Base-by-base conservation (phyloP, 2,888 invertebrate species). In the Drosophila mimica region DNA sequence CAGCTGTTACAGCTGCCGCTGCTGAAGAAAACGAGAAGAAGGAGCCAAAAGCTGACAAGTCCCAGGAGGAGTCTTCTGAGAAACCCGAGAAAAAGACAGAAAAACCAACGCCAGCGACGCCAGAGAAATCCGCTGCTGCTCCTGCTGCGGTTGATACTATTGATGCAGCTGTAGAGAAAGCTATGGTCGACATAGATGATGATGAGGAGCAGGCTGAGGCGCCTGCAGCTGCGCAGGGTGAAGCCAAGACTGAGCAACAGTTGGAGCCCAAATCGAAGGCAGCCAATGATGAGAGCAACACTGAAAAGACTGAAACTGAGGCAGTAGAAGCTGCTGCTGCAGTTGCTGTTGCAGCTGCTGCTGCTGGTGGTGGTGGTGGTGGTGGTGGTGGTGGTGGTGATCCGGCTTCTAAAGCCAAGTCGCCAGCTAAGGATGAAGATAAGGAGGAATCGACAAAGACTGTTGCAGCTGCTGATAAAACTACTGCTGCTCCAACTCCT, bases 231-330 rank as follows among this genome's bases (percentile, higher is more conserved):
- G 17, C 25, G 25, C 25, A 25, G 13, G 78, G 51, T 25, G 64
- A 51, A 38, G 40, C 60, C 63, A 76, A 74, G 67, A 53, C 68
- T 81, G 79, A 82, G 31, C 48, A 61, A n/a, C 30, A 75, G 33
- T 20, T 38, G 52, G 62, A 77, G 31, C 49, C 66, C 38, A 69
- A 62, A 54, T 49, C 69, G 15, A 57, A 67, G 38, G 34, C 52
- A 70, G 56, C 66, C 51, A 17, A 25, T 38, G 57, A 34, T 7
- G 58, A 53, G 30, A 67, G 52, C 51, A 76, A 64, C n/a, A 57
- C 56, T 13, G 76, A 80, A 76, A 81, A 88, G 86, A 83, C 86
- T 86, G 85, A 83, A 34, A 46, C 62, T 43, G 70, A 76, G 38
- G 49, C 43, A 67, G 48, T 71, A 36, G 40, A 51, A 51, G 31